Evolutionary conservation across 2,113 vertebrate genomes (phyloP).

Genomic region (Trematocara zebra): DNA sequence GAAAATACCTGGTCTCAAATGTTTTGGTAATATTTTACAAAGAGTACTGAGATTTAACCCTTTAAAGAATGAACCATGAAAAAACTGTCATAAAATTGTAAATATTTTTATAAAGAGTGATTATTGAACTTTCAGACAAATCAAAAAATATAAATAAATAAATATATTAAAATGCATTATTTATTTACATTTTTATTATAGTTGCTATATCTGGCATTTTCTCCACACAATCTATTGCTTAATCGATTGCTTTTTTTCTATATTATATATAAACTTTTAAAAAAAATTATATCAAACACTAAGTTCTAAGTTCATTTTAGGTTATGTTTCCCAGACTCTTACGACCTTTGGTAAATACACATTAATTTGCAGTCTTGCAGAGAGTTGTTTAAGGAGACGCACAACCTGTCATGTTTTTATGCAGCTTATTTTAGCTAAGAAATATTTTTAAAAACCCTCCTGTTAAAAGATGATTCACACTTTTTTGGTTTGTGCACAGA

Average conservation of each 20-base stretch:
- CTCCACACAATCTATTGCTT: not conserved
- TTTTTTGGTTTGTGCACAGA: not conserved
- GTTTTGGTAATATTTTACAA: not conserved
- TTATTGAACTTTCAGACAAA: not conserved
- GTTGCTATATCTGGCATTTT: not conserved
- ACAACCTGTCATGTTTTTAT: rapidly evolving
- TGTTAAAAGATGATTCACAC: not conserved
- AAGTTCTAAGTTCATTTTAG: not conserved
- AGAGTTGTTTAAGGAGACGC: rapidly evolving
- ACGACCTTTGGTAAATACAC: not conserved
- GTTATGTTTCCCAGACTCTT: not conserved
- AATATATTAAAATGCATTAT: not conserved
- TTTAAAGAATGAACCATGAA: not conserved
- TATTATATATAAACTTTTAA: not conserved
- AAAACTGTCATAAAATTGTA: rapidly evolving
- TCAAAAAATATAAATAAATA: not conserved
- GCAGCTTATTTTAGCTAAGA: not conserved
- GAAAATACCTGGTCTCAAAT: not conserved
- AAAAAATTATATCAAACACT: not conserved
- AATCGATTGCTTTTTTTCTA: not conserved
- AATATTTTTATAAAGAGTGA: rapidly evolving
- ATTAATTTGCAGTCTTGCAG: not conserved
- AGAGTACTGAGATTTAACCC: not conserved
- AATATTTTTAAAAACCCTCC: not conserved
- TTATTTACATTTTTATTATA: not conserved